Evolutionary conservation across 2,797 vertebrate genomes (phyloP), one percentile per base, ranked within the genome.

Genomic region (Coregonus sp.): DNA sequence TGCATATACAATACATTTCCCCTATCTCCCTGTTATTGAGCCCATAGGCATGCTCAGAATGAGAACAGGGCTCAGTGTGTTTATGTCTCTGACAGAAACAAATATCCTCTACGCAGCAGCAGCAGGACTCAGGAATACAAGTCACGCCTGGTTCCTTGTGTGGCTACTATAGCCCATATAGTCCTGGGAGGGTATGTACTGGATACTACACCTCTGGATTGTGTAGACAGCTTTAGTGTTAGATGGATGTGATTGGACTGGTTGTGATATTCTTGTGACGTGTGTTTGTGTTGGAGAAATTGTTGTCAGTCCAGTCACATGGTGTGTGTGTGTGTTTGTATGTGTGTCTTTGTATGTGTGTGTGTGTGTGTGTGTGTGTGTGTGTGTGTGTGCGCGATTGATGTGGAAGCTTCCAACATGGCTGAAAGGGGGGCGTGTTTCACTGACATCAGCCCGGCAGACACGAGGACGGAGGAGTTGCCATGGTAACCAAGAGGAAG

Each of bases 401-500:
- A 12, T 25, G 11, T 25, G n/a, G 25, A 20, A 63, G 37, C 56
- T 20, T 72, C 50, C 18, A 54, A 66, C 51, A 56, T 66, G 70
- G 61, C 61, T 52, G 31, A 66, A 56, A 18, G 15, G 33, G 16
- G 35, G 59, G 61, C 35, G 18, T 11, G 52, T 25, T 25, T 47
- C 12, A 56, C 18, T 52, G 67, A 37, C 18, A 40, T n/a, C 52
- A 52, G 29, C 40, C 65, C 31, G 7, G n/a, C 56, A 66, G 65
- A 25, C 65, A 66, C 31, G 25, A n/a, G 56, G 56, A 59, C 12
- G 25, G 31, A n/a, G 25, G 4, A 3, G 52, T 78, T 74, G 35
- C 72, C 72, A 78, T 78, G 77, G 77, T 74, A 47, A 74, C 72
- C 0, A 18, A 9, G 51, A 50, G 31, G n/a, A 35, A 52, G 6